phyloP scores from a whole-genome alignment of 2,113 vertebrate species.

The Aldabrachelys gigantea region DNA sequence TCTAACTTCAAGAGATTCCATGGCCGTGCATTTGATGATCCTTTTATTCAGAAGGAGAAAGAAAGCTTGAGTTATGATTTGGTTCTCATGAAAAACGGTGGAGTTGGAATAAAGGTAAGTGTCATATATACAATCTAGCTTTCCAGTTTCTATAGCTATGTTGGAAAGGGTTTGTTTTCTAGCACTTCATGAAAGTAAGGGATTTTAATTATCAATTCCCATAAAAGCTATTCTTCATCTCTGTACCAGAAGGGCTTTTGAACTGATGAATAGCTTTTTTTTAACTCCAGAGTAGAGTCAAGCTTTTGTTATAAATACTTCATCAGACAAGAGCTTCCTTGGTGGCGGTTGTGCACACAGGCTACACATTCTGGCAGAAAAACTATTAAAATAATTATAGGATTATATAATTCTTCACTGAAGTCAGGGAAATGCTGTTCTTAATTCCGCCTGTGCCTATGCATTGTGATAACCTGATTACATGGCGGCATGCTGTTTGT shows the following conservation, averaged over 20 bases:
- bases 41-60: slow-evolving; percentile 82
- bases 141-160: neutral
- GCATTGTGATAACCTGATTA: neutral
- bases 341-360: neutral
- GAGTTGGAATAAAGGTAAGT: slow-evolving; percentile 85
- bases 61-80: slow-evolving; percentile 81
- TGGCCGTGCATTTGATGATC: slow-evolving; percentile 80
- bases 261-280: neutral
- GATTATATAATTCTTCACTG: neutral
- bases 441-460: neutral
- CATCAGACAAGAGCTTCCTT: neutral
- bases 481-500: neutral
- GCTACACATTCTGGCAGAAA: neutral
- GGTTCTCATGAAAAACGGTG: slow-evolving; percentile 82
- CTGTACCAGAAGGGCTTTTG: neutral
- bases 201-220: neutral
- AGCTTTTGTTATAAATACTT: neutral
- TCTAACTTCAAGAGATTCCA: slow-evolving; percentile 86
- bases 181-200: too few species aligned
- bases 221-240: neutral
- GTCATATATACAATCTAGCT: neutral
- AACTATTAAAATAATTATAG: neutral
- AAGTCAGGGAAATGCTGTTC: neutral
- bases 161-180: neutral
- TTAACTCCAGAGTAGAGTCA: neutral